A percentile compares a stretch with the other conserved stretches of the same genome.
phyloP scores from a whole-genome alignment of 53 echinoderm and acorn worm genomes.

The Henricia sp. region DNA sequence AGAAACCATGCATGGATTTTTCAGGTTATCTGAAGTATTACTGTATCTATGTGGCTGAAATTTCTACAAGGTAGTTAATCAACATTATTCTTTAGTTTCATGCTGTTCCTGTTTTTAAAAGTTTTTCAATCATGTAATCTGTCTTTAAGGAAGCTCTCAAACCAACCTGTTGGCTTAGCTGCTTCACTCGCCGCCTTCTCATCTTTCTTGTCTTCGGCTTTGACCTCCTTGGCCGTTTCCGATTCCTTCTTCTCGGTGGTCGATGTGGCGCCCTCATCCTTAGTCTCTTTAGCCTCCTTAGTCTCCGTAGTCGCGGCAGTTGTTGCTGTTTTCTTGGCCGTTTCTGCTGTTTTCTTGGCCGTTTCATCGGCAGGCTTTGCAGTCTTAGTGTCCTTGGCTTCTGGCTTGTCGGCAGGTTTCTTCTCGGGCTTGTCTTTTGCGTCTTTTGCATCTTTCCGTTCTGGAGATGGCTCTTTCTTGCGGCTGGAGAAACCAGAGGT shows the following conservation, averaged over 20 bases:
- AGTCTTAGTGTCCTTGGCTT: constrained; percentile 27
- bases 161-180: constrained; percentile 33
- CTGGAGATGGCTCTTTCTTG: constrained; percentile 53
- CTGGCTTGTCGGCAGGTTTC: constrained; percentile 48
- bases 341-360: neutral
- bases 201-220: too few species aligned
- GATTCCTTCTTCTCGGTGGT: too few species aligned
- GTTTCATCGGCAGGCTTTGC: too few species aligned
- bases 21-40: neutral
- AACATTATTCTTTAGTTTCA: too few species aligned
- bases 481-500: constrained; percentile 40
- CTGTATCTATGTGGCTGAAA: too few species aligned
- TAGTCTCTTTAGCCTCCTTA: constrained; percentile 10
- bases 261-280: constrained; percentile 46
- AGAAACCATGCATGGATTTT: too few species aligned
- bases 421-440: constrained; percentile 64
- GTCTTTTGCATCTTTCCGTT: constrained; percentile 68
- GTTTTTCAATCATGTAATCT: too few species aligned
- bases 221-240: too few species aligned
- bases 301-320: neutral
- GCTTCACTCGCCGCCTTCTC: constrained; percentile 45
- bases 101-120: too few species aligned
- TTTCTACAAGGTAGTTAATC: too few species aligned
- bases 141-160: too few species aligned
- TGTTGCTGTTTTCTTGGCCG: neutral